Evolutionary conservation across 2,797 vertebrate genomes (phyloP).

Genomic region (Artibeus lituratus): DNA sequence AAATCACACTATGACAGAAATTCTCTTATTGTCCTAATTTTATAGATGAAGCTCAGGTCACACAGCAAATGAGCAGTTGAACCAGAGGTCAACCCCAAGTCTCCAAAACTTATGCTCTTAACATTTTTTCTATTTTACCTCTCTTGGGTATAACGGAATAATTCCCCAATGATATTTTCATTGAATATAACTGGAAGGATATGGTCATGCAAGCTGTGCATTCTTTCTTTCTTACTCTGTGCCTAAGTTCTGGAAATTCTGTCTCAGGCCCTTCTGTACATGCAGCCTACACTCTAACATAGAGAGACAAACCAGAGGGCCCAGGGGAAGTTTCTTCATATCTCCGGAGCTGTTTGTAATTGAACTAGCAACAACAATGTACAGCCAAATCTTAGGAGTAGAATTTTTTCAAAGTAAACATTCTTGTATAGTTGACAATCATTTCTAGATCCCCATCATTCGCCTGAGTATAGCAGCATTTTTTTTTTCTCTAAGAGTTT

Average conservation of each 20-base stretch:
- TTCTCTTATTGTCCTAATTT: background rate
- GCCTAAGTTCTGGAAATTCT: background rate
- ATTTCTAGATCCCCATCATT: background rate
- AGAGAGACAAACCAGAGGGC: background rate
- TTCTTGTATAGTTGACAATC: background rate
- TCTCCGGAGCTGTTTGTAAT: background rate
- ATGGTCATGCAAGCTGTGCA: rapidly evolving
- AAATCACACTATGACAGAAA: background rate
- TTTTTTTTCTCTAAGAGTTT: background rate
- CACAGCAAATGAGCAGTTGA: background rate
- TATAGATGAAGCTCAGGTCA: background rate
- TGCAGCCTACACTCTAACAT: background rate
- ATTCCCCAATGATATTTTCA: background rate
- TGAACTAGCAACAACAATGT: background rate
- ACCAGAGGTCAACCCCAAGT: background rate
- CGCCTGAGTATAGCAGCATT: background rate
- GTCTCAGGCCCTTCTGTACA: background rate
- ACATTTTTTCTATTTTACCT: background rate
- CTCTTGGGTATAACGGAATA: background rate
- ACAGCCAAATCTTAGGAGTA: background rate
- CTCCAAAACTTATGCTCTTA: background rate
- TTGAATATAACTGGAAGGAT: background rate
- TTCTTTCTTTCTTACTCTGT: background rate
- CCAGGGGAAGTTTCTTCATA: background rate
- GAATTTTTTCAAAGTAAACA: background rate